Evolutionary conservation across 2,888 invertebrate genomes (phyloP), one percentile per base, ranked within the genome.

Genomic region (Thyatira batis): DNA sequence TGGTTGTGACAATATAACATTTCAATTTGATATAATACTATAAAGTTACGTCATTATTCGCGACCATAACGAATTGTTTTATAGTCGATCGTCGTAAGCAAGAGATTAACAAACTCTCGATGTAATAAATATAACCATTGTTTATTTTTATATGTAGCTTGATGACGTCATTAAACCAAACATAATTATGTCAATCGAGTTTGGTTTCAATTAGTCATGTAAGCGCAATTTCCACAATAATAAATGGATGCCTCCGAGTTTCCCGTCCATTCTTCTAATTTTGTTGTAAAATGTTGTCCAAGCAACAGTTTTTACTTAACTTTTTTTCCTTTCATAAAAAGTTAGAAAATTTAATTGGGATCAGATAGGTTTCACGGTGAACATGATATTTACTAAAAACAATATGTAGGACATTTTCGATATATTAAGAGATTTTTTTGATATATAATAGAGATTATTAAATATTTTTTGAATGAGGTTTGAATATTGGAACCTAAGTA

Each of bases 1-100:
- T n/a, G n/a, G n/a, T n/a, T 39, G 33, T 39, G 57, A 55, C 56
- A 58, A 54, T 62, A 69, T 60, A 58, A 73, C 71, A 62, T 66
- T 62, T 63, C 63, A 63, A 64, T 63, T 60, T 55, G 61, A 51
- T 50, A 61, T 58, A 55, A 21, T 49, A 53, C 52, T 57, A 50
- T 43, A 45, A 11, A 48, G 52, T 61, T 61, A 55, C 61, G 51
- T 45, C 55, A 54, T 55, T 20, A 44, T 39, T 48, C 43, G 17
- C 53, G 30, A 39, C 48, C 51, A 54, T 52, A 55, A 55, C 52
- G 27, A 48, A 10, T 30, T 53, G 55, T 61, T 54, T 51, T 45
- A 57, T 48, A 58, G 58, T 63, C 45, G 20, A 49, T 45, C 52
- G 44, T 33, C 51, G 53, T 51, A 49, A 56, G 52, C 55, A 54